Percentiles rank a stretch among this genome's conserved stretches.
Evolutionary conservation across 2,113 vertebrate species (phyloP).

Genomic region (Zosterops pallidus): DNA sequence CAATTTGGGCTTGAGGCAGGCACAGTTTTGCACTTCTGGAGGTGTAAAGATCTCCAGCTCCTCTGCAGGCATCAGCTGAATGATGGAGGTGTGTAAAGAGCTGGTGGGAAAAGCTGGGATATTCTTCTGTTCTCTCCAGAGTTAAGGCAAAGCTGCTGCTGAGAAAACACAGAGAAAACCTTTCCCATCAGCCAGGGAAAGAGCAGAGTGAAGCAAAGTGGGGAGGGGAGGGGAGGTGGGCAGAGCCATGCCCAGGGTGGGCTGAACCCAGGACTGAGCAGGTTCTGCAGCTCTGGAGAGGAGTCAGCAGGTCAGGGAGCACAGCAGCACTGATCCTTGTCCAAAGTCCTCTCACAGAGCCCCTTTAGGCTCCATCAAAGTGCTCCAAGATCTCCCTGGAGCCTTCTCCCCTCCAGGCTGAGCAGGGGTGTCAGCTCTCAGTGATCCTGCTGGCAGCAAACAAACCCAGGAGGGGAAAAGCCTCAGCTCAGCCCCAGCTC

Average conservation of each 20-base stretch:
- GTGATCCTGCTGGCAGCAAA: background rate
- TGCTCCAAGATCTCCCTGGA: background rate
- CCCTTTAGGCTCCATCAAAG: background rate
- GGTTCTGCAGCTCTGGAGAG: background rate
- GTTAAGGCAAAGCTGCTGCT: background rate
- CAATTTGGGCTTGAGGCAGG: background rate
- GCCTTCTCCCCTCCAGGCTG: background rate
- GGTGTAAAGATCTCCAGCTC: background rate
- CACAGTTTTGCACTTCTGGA: fast-evolving
- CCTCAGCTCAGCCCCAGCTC: background rate
- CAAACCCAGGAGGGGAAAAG: background rate
- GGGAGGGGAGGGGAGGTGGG: background rate
- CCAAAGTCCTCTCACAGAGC: background rate
- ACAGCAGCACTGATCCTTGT: background rate
- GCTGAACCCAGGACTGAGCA: background rate
- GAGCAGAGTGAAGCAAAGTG: background rate
- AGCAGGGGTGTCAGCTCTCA: background rate
- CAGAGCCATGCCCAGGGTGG: background rate
- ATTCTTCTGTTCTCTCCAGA: background rate
- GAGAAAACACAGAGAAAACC: background rate
- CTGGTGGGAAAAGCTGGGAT: background rate
- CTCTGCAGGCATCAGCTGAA: background rate
- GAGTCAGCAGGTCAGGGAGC: background rate
- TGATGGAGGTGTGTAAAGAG: background rate
- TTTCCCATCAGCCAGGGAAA: background rate